Conservation (phyloP, 37 sponge, comb jelly and placozoan species). For the Oopsacas minuta region DNA sequence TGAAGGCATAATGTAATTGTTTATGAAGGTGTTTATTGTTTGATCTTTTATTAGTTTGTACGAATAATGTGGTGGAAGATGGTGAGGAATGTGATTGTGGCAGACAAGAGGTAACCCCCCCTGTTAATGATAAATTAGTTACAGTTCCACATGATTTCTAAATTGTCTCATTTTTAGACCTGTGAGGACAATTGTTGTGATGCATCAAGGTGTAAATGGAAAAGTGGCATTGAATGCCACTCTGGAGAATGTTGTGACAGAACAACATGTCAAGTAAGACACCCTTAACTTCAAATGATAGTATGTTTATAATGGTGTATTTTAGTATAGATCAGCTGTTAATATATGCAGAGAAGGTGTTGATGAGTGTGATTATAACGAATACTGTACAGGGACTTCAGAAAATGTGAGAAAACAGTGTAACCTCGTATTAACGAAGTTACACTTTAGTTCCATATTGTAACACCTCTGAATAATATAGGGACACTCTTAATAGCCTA, state of each 20-base stretch:
- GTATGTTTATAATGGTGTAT: background rate
- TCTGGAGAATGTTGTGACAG: background rate
- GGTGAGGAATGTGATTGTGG: constrained; percentile 17
- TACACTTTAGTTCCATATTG: too few species aligned
- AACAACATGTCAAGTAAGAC: background rate
- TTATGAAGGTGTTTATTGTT: background rate
- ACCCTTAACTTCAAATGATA: background rate
- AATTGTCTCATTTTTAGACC: background rate
- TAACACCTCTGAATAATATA: too few species aligned
- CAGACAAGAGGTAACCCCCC: background rate
- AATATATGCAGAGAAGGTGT: background rate
- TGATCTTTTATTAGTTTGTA: background rate
- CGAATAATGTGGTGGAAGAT: background rate
- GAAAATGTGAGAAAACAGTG: background rate
- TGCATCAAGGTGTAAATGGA: background rate
- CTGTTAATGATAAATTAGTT: background rate
- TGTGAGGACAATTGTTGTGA: constrained; percentile 3
- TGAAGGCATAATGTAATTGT: background rate
- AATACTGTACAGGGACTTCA: background rate
- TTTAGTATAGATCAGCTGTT: background rate
- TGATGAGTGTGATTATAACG: background rate
- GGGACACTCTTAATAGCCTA: background rate
- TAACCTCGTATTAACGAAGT: background rate
- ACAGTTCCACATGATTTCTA: background rate
- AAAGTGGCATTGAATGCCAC: background rate